phyloP scores from a whole-genome alignment of 2,888 invertebrate species.

The Liodrosophila aerea region DNA sequence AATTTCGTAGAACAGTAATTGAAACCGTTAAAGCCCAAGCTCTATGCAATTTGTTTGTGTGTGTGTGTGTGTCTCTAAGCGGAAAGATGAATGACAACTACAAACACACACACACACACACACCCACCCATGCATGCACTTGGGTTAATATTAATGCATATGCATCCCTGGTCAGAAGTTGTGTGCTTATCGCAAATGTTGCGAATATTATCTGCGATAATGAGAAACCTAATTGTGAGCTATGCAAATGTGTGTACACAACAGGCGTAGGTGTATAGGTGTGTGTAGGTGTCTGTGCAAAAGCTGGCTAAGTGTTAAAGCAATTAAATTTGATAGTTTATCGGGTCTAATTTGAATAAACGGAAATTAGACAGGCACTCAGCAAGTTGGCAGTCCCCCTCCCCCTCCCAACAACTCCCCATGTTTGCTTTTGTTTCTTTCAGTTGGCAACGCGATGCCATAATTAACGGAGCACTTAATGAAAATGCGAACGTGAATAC shows the following conservation, averaged over 20 bases:
- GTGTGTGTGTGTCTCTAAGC: slow-evolving; percentile 14
- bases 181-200: slow-evolving; percentile 62
- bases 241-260: slow-evolving; percentile 59
- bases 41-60: slow-evolving; percentile 37
- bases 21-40: slow-evolving; percentile 67
- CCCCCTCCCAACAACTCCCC: not conserved
- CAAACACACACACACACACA: slow-evolving; percentile 22
- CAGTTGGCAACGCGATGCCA: slow-evolving; percentile 25
- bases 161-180: slow-evolving; percentile 19
- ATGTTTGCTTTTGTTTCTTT: not conserved
- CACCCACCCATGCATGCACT: slow-evolving; percentile 12
- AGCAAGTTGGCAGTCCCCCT: slow-evolving; percentile 15
- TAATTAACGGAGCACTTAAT: slow-evolving; percentile 37
- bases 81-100: slow-evolving; percentile 43
- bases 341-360: slow-evolving; percentile 68
- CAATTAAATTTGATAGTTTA: slow-evolving; percentile 69
- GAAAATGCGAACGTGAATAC: slow-evolving; percentile 20
- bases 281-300: slow-evolving; percentile 18
- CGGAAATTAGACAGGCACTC: slow-evolving; percentile 53
- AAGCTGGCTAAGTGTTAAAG: slow-evolving; percentile 53
- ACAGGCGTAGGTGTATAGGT: slow-evolving; percentile 18
- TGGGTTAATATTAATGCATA: slow-evolving; percentile 42
- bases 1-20: slow-evolving; percentile 48
- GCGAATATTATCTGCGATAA: slow-evolving; percentile 73
- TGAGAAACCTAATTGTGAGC: slow-evolving; percentile 72